These are phyloP conservation scores for Eulemur rufifrons DNA, from an alignment of 2,113 vertebrate species.

Conservation along the genomic window DNA sequence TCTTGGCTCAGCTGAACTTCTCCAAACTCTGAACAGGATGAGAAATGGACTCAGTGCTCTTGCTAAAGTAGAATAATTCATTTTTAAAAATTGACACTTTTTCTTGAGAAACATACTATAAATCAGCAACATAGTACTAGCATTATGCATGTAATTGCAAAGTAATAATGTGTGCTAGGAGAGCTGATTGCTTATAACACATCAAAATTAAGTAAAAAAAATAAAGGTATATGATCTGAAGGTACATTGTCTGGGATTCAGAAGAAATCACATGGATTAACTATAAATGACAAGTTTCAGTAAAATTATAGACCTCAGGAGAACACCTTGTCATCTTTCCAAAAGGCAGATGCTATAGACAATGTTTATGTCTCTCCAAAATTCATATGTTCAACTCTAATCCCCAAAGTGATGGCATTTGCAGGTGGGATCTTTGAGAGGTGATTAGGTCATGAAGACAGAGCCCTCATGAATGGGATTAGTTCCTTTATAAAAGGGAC, in stretches of 20 bases:
- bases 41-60: background rate
- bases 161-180: constrained; percentile 54
- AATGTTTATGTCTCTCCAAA: background rate
- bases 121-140: constrained; percentile 55
- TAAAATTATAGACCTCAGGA: background rate
- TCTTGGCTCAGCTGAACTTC: background rate
- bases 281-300: constrained; percentile 28
- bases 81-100: background rate
- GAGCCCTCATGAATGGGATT: background rate
- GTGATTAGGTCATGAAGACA: background rate
- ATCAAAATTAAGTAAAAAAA: constrained; percentile 57
- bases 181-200: constrained; percentile 42
- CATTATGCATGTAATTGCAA: constrained; percentile 51
- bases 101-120: constrained; percentile 59
- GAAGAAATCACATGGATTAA: constrained; percentile 13
- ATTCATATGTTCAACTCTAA: background rate
- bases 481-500: background rate
- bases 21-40: background rate
- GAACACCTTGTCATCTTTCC: background rate
- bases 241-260: constrained; percentile 10
- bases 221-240: background rate
- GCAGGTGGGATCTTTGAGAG: background rate
- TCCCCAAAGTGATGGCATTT: background rate
- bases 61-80: constrained; percentile 28
- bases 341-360: background rate